phyloP scores from a whole-genome alignment of 2,888 invertebrate genomes.

The Brachycybe producta region DNA sequence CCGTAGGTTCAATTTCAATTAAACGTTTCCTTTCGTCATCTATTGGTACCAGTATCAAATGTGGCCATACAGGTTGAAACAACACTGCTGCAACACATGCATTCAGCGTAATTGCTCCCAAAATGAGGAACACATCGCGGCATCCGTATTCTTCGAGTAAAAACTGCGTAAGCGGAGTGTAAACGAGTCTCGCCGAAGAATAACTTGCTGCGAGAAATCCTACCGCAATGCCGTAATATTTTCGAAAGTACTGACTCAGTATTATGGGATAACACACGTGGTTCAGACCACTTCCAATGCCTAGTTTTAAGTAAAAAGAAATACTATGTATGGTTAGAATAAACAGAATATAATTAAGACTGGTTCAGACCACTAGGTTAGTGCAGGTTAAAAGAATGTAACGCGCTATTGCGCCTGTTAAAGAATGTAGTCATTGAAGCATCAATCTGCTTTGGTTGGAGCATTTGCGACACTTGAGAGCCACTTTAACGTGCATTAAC shows the following conservation, averaged over 20 bases:
- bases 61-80: constrained; percentile 13
- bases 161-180: constrained; percentile 26
- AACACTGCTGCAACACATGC: constrained; percentile 7
- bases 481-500: too few species aligned
- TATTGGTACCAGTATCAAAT: constrained; percentile 1
- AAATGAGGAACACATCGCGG: constrained; percentile 5
- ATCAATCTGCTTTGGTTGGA: too few species aligned
- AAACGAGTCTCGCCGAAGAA: constrained; percentile 36
- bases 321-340: too few species aligned
- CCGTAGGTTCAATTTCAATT: not conserved
- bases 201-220: constrained; percentile 8
- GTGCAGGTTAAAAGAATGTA: too few species aligned
- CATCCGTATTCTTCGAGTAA: constrained; percentile 22
- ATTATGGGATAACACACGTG: constrained; percentile 4
- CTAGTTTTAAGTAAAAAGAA: constrained; percentile 3
- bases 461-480: too few species aligned
- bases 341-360: too few species aligned
- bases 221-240: constrained; percentile 11
- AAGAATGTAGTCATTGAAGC: too few species aligned
- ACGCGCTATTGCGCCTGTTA: too few species aligned
- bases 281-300: constrained; percentile 4
- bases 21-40: not conserved
- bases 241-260: constrained; percentile 11
- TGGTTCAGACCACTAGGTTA: too few species aligned
- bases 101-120: constrained; percentile 7